phyloP scores from a whole-genome alignment of 1,140 invertebrate species.

The Drosophila pseudoananassae region DNA sequence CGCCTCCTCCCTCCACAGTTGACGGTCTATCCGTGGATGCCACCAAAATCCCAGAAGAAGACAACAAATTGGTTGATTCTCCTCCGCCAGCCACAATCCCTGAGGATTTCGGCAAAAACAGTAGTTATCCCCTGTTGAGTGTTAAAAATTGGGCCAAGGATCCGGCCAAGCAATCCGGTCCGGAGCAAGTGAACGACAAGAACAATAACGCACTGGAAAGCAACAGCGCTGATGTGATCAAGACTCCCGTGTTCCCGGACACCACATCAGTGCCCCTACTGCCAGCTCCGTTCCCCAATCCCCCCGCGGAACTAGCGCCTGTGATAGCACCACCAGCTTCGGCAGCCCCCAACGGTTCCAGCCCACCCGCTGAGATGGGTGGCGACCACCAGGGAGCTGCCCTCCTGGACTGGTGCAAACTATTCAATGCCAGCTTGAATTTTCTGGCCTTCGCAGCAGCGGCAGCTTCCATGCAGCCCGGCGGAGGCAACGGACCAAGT shows the following conservation, averaged over 20 bases:
- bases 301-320: constrained; percentile 33
- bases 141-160: constrained; percentile 85
- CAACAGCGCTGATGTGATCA: constrained; percentile 71
- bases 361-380: constrained; percentile 64
- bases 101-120: constrained; percentile 43
- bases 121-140: constrained; percentile 59
- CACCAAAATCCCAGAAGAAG: constrained; percentile 15
- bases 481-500: constrained; percentile 10
- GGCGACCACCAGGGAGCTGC: constrained; percentile 80
- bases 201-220: constrained; percentile 68
- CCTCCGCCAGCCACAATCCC: neutral
- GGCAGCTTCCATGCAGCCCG: constrained; percentile 66
- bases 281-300: constrained; percentile 40
- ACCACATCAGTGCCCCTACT: constrained; percentile 22
- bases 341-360: constrained; percentile 66
- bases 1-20: constrained; percentile 20
- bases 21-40: constrained; percentile 11
- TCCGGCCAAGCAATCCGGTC: constrained; percentile 56
- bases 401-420: constrained; percentile 90
- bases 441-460: constrained; percentile 74
- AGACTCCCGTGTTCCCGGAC: constrained; percentile 9
- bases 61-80: constrained; percentile 26
- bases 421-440: constrained; percentile 85
- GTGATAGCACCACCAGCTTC: constrained; percentile 33
- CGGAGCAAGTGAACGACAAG: constrained; percentile 53